These are phyloP conservation scores for Heliconius himera DNA, from an alignment of 1,140 invertebrate genomes.

Conservation along the genomic window DNA sequence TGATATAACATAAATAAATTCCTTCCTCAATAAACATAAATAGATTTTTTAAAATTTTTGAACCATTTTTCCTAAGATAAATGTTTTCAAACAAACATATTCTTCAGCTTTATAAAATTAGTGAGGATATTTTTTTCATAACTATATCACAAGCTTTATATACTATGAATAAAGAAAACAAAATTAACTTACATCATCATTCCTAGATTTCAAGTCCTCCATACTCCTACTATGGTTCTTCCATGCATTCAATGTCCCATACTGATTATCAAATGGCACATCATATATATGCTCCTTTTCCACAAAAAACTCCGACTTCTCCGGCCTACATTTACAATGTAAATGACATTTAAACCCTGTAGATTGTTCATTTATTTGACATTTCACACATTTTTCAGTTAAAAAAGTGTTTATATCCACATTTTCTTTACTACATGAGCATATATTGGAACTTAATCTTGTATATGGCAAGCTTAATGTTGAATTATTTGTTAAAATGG, in stretches of 20 bases:
- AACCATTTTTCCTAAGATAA: too few species aligned
- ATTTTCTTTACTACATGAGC: conserved; percentile 57
- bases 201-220: conserved; percentile 53
- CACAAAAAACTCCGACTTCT: conserved; percentile 62
- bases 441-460: conserved; percentile 59
- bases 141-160: too few species aligned
- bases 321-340: conserved; percentile 62
- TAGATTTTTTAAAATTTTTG: too few species aligned
- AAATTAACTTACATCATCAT: conserved; percentile 51
- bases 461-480: conserved; percentile 71
- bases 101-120: too few species aligned
- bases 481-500: conserved; percentile 65
- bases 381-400: conserved; percentile 63
- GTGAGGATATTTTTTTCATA: too few species aligned
- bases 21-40: too few species aligned
- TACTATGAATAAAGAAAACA: conserved; percentile 45
- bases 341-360: conserved; percentile 74
- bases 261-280: conserved; percentile 59
- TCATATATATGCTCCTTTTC: conserved; percentile 73
- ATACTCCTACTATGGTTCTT: conserved; percentile 56
- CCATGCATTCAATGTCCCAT: conserved; percentile 61
- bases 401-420: conserved; percentile 48
- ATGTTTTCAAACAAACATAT: too few species aligned
- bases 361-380: conserved; percentile 56
- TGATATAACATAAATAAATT: too few species aligned